Evolutionary conservation across 2,797 vertebrate species (phyloP).

Genomic region (Melanotaenia boesemani): DNA sequence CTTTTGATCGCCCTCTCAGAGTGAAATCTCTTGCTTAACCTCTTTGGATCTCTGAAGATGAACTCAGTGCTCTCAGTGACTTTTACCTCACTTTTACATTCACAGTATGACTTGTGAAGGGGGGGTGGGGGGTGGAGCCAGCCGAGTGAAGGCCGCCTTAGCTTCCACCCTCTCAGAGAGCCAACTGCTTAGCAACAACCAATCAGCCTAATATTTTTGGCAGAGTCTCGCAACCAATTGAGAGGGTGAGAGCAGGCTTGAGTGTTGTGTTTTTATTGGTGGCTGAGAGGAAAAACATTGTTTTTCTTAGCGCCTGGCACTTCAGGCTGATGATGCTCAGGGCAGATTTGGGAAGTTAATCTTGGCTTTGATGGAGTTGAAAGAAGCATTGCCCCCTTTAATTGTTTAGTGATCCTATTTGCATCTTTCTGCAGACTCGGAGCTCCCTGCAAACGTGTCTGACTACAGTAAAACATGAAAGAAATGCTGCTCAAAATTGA

Average conservation of each 20-base stretch:
- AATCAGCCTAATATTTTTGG: constrained; percentile 87
- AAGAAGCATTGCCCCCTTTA: constrained; percentile 70
- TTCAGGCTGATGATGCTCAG: constrained; percentile 49
- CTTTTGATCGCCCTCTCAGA: constrained; percentile 68
- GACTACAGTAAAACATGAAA: constrained; percentile 19
- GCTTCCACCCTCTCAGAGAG: constrained; percentile 79
- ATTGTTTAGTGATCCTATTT: constrained; percentile 70
- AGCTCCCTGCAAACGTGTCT: not conserved
- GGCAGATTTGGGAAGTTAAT: constrained; percentile 71
- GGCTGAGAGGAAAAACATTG: constrained; percentile 70
- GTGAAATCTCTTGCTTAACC: constrained; percentile 46
- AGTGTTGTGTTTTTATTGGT: constrained; percentile 73
- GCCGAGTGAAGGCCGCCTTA: constrained; percentile 45
- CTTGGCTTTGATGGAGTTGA: constrained; percentile 67
- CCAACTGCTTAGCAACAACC: constrained; percentile 89
- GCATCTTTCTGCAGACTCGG: constrained; percentile 65
- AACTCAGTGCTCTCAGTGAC: constrained; percentile 68
- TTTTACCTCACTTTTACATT: constrained; percentile 69
- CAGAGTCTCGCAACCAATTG: constrained; percentile 79
- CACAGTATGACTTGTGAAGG: constrained; percentile 51
- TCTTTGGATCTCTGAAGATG: constrained; percentile 63
- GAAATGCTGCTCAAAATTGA: constrained; percentile 59
- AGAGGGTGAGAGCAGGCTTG: constrained; percentile 66
- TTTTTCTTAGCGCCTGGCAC: constrained; percentile 60
- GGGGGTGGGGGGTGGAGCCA: constrained; percentile 59